A percentile compares a stretch with the other conserved stretches of the same genome.
Conservation (phyloP, 2,113 vertebrate species). For the Tinamus guttatus region DNA sequence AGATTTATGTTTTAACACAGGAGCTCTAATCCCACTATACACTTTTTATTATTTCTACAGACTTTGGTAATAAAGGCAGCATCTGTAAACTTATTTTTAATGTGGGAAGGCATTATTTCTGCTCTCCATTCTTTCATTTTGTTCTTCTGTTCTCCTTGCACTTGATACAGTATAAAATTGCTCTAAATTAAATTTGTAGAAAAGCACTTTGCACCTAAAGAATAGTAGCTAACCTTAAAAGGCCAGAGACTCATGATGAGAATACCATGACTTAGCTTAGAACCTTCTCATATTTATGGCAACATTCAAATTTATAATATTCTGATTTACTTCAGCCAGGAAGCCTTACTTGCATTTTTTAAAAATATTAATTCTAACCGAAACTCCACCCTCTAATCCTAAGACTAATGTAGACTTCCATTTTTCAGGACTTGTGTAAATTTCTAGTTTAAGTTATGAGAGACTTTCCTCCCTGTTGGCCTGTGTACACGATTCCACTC, state of each 20-base stretch:
- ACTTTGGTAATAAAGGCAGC: not conserved
- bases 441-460: not conserved
- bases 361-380: not conserved
- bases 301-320: not conserved
- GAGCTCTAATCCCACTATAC: not conserved
- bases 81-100: not conserved
- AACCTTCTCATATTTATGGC: not conserved
- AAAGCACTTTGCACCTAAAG: not conserved
- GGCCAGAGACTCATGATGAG: not conserved
- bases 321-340: not conserved
- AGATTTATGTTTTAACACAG: not conserved
- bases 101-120: not conserved
- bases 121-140: not conserved
- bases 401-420: not conserved
- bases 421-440: not conserved
- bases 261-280: not conserved
- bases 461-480: not conserved
- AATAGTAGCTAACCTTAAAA: not conserved
- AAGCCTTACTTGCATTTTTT: not conserved
- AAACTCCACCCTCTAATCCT: not conserved
- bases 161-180: not conserved
- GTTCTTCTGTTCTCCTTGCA: not conserved
- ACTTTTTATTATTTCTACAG: not conserved
- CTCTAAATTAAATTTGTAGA: not conserved
- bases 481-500: fast-evolving